Conservation (phyloP, 2,888 invertebrate species). For the Acronicta alni region DNA sequence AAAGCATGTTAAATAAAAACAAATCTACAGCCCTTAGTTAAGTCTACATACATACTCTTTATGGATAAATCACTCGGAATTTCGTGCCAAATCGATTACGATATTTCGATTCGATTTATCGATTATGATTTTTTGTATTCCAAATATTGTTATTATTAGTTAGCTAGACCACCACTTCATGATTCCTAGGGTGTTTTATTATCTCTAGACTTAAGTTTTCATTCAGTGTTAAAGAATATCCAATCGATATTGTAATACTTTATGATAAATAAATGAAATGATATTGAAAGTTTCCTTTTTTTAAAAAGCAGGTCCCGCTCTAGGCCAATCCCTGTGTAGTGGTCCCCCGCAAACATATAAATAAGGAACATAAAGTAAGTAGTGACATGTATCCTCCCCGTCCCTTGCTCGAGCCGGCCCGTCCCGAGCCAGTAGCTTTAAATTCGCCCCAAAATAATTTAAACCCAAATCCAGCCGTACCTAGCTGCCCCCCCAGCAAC, state of each 20-base stretch:
- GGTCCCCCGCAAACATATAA: too few species aligned
- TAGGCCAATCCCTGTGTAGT: too few species aligned
- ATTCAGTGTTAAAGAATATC: slow-evolving; percentile 67
- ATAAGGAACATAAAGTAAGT: too few species aligned
- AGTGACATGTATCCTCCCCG: too few species aligned
- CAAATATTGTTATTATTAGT: slow-evolving; percentile 69
- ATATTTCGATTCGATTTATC: slow-evolving; percentile 83
- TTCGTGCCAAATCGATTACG: slow-evolving; percentile 73
- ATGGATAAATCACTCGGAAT: slow-evolving; percentile 83
- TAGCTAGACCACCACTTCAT: slow-evolving; percentile 71
- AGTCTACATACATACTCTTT: slow-evolving; percentile 53
- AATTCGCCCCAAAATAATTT: too few species aligned
- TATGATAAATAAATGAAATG: slow-evolving; percentile 74
- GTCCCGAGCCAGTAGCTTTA: too few species aligned
- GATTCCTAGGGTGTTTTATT: slow-evolving; percentile 67
- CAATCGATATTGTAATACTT: slow-evolving; percentile 75
- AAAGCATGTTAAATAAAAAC: slow-evolving; percentile 41
- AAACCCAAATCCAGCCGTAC: too few species aligned
- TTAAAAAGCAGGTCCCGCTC: too few species aligned
- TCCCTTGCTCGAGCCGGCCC: too few species aligned
- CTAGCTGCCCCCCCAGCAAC: too few species aligned
- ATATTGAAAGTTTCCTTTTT: slow-evolving; percentile 46
- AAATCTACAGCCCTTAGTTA: slow-evolving; percentile 38
- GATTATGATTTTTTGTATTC: slow-evolving; percentile 65
- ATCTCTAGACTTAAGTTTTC: slow-evolving; percentile 73